A percentile compares a stretch with the other conserved stretches of the same genome.
Conservation (phyloP, 2,797 vertebrate genomes). For the Octomys mimax region DNA sequence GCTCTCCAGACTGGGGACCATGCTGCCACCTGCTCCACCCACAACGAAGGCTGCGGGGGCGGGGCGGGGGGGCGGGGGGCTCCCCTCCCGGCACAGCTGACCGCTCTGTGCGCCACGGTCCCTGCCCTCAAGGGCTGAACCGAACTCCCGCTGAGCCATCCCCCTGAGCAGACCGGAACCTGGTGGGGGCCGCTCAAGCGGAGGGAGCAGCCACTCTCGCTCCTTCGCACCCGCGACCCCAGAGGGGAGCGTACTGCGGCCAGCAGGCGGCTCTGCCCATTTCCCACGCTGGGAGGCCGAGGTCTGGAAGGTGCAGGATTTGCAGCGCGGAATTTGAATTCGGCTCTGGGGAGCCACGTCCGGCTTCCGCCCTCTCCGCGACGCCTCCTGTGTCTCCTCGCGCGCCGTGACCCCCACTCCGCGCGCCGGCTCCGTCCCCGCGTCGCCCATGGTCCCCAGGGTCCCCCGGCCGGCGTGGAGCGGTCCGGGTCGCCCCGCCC, state of each 20-base stretch:
- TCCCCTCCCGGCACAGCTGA: neutral
- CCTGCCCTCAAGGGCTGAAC: neutral
- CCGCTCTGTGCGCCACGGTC: neutral
- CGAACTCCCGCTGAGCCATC: neutral
- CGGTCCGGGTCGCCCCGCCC: slow-evolving; percentile 68
- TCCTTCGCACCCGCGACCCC: neutral
- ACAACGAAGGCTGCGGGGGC: neutral
- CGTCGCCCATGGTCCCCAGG: neutral
- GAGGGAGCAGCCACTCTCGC: neutral
- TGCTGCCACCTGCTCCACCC: neutral
- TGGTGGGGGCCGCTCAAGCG: neutral
- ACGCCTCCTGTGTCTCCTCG: neutral
- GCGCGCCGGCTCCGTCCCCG: slow-evolving; percentile 57
- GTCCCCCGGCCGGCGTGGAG: neutral
- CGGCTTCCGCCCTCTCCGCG: neutral
- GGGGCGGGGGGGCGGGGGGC: too few species aligned
- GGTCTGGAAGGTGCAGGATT: neutral
- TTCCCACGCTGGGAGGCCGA: neutral
- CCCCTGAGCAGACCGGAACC: accelerated
- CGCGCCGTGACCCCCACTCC: slow-evolving; percentile 43
- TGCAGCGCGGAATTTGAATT: neutral
- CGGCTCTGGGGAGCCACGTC: neutral
- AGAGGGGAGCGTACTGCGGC: neutral
- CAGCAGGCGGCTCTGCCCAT: neutral
- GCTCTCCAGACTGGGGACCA: neutral